Evolutionary conservation across 2,113 vertebrate species (phyloP).

Genomic region (Rhadina sibilatrix): DNA sequence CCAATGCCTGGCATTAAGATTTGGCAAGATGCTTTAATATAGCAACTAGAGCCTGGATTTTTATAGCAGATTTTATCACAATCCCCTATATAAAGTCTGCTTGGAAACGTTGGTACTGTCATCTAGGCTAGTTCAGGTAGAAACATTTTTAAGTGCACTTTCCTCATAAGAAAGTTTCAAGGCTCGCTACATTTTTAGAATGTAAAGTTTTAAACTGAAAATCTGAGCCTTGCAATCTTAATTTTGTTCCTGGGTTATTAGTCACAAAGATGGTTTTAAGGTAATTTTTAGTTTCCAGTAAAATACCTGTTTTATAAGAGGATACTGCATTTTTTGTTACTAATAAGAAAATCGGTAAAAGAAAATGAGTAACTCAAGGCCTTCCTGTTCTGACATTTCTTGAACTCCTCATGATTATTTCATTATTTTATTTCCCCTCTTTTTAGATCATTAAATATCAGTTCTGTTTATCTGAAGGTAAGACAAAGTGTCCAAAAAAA

Average conservation of each 20-base stretch:
- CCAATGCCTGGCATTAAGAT: not conserved
- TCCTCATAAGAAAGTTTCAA: not conserved
- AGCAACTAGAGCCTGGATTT: not conserved
- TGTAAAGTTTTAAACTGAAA: not conserved
- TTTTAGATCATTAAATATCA: conserved; percentile 99
- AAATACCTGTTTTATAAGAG: conserved; percentile 61
- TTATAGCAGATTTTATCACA: not conserved
- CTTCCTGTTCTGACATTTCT: conserved; percentile 81
- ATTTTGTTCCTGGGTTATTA: not conserved
- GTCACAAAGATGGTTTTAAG: not conserved
- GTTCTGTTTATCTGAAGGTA: conserved; percentile 99
- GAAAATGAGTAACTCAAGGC: conserved; percentile 76
- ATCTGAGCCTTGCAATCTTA: not conserved
- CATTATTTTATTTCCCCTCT: conserved; percentile 86
- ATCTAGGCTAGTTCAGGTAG: not conserved
- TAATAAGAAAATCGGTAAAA: conserved; percentile 71
- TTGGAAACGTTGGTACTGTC: not conserved
- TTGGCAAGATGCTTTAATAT: not conserved
- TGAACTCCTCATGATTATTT: conserved; percentile 82
- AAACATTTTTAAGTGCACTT: not conserved
- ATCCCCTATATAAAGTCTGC: not conserved
- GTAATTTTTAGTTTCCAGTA: not conserved
- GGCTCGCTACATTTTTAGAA: not conserved
- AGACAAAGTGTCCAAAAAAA: conserved; percentile 82
- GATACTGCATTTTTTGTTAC: conserved; percentile 80